Percentiles rank a stretch among this genome's conserved stretches.
phyloP scores from a whole-genome alignment of 2,888 invertebrate genomes.

The Eupithecia dodoneata region DNA sequence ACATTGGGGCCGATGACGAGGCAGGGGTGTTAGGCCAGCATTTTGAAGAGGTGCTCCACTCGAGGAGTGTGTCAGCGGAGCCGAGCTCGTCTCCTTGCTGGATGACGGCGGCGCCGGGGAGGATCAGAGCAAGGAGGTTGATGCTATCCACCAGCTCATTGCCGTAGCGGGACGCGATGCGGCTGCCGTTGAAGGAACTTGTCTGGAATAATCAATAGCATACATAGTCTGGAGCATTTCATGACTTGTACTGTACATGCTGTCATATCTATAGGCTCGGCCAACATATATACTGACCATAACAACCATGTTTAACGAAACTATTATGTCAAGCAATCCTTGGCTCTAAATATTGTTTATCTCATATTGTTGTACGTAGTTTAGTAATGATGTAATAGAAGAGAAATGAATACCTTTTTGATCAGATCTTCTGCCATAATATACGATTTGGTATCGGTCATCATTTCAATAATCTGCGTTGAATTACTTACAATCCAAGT shows the following conservation, averaged over 20 bases:
- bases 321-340: not conserved
- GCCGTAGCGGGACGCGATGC: constrained; percentile 86
- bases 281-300: not conserved
- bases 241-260: not conserved
- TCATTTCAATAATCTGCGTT: not conserved
- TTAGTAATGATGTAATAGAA: not conserved
- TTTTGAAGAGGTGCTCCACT: constrained; percentile 72
- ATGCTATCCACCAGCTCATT: constrained; percentile 86
- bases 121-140: constrained; percentile 86
- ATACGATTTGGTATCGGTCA: not conserved
- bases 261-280: not conserved
- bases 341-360: not conserved
- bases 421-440: not conserved
- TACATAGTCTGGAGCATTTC: not conserved
- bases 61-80: constrained; percentile 80
- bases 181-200: constrained; percentile 57
- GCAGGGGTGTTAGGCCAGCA: constrained; percentile 75
- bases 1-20: constrained; percentile 68
- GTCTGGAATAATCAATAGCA: constrained; percentile 59
- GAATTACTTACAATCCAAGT: constrained; percentile 67
- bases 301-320: not conserved
- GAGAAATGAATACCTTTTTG: not conserved
- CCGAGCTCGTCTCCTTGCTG: constrained; percentile 93
- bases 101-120: constrained; percentile 90
- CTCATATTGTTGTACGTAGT: not conserved